Base-by-base conservation (phyloP, 2,113 vertebrate species). In the Oncorhynchus gorbuscha region DNA sequence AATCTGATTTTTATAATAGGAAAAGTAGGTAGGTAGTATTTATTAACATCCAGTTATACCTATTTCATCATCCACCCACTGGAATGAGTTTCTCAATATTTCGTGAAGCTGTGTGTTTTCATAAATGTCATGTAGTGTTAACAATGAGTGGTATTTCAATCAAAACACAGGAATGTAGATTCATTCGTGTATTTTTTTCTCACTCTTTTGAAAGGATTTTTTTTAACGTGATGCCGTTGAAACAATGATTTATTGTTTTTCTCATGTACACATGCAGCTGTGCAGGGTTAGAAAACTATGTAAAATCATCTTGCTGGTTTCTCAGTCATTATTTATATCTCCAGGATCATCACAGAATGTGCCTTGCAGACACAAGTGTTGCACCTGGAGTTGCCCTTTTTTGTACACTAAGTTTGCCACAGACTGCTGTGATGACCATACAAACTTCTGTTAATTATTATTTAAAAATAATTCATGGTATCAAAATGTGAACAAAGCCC, bases 321-420 rank as follows among this genome's bases (percentile, higher is more conserved):
- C 83, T 86, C 77, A 79, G 83, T 90, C 74, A 87, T 90, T 89
- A 90, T 91, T 89, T 90, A 90, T 90, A 87, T 86, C 86, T 91
- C 89, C 88, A 88, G 83, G 79, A 88, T 90, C 85, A 72, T 91
- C 89, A 85, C 91, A 89, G 9, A 73, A 80, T 84, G 91, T 94
- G 92, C 91, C 91, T 94, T 93, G 86, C 86, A 87, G 89, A 91
- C 87, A 91, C 51, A 84, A 81, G 87, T 89, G 90, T 85, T 86
- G 81, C 83, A 89, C 90, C 86, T 89, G 89, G 88, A 90, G 85
- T 85, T 81, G 75, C 76, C 83, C 81, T 81, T 84, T 84, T 82
- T 84, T 85, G 66, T 83, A 78, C 74, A 62, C 55, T 80, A 68
- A 55, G 16, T 81, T 72, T 81, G 70, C 79, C 72, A 83, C 74